Percentiles rank a stretch among this genome's conserved stretches.
Evolutionary conservation across 1,140 invertebrate genomes (phyloP).

Genomic region (Hycleus phaleratus): DNA sequence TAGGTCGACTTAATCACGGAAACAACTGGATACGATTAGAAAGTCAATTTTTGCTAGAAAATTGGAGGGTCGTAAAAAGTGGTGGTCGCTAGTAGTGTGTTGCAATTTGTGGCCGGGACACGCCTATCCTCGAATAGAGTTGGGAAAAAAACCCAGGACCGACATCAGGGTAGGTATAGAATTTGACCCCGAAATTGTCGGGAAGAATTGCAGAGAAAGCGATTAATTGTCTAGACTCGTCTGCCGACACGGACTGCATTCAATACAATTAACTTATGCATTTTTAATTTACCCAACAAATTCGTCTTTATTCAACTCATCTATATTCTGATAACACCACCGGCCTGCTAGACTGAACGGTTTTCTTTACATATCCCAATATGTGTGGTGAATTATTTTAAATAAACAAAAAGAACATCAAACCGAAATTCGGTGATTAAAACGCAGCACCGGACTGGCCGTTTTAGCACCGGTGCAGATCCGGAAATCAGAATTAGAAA

Average conservation of each 20-base stretch:
- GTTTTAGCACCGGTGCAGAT: too few relatives aligned
- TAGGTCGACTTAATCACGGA: background rate
- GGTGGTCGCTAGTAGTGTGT: slow-evolving; percentile 27
- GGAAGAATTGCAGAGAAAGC: background rate
- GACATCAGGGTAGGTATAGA: slow-evolving; percentile 3
- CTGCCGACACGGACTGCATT: background rate
- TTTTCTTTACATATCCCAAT: too few relatives aligned
- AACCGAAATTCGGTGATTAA: too few relatives aligned
- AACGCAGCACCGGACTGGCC: too few relatives aligned
- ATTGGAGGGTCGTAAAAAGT: slow-evolving; percentile 34
- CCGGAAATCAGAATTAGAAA: too few relatives aligned
- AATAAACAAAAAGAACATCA: too few relatives aligned
- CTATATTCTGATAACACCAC: background rate
- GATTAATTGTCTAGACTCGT: background rate
- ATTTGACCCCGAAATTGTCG: background rate
- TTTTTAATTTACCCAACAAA: too few relatives aligned
- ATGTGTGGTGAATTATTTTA: too few relatives aligned
- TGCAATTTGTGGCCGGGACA: slow-evolving; percentile 31
- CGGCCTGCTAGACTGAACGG: background rate
- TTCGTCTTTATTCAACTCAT: background rate
- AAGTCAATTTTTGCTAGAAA: slow-evolving; percentile 29
- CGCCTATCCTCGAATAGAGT: background rate
- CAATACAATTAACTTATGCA: background rate
- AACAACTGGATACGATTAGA: slow-evolving; percentile 17
- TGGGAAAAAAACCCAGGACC: slow-evolving; percentile 15